These are phyloP conservation scores for Xiphophorus birchmanni DNA, from an alignment of 2,797 vertebrate species.

Conservation along the genomic window DNA sequence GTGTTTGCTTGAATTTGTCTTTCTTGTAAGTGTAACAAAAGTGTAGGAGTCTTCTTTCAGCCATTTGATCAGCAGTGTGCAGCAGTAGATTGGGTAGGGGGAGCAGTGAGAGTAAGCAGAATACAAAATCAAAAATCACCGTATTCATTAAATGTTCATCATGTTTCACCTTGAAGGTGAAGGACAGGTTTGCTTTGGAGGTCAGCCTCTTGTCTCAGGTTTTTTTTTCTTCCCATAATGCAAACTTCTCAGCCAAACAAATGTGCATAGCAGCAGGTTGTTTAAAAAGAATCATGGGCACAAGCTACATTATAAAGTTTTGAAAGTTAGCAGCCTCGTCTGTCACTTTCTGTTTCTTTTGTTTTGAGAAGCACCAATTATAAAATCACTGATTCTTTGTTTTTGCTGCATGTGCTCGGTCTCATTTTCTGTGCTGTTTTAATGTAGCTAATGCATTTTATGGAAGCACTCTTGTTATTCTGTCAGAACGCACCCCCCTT, in stretches of 20 bases:
- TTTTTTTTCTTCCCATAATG: not conserved
- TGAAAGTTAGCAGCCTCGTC: not conserved
- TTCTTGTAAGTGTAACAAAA: not conserved
- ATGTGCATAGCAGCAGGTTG: not conserved
- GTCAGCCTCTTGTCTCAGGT: not conserved
- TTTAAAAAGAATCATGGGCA: not conserved
- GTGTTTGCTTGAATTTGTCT: not conserved
- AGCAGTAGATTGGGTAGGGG: not conserved
- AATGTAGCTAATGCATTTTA: constrained; percentile 45
- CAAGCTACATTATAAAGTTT: not conserved
- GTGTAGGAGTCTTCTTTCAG: too few relatives aligned
- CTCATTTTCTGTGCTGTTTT: constrained; percentile 45
- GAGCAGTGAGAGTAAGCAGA: not conserved
- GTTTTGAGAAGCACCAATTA: constrained; percentile 37
- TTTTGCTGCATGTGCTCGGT: constrained; percentile 62
- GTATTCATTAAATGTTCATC: not conserved
- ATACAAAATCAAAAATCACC: not conserved
- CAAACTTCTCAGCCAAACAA: not conserved
- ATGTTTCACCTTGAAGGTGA: not conserved
- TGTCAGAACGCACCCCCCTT: constrained; percentile 22
- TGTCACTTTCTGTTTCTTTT: constrained; percentile 16
- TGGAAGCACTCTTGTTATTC: constrained; percentile 62
- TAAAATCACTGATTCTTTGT: constrained; percentile 25
- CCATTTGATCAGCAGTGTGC: too few relatives aligned
- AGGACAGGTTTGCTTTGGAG: not conserved